Evolutionary conservation across 2,888 invertebrate genomes (phyloP), one percentile per base, ranked within the genome.

Genomic region (Poecilobothrus nobilitatus): DNA sequence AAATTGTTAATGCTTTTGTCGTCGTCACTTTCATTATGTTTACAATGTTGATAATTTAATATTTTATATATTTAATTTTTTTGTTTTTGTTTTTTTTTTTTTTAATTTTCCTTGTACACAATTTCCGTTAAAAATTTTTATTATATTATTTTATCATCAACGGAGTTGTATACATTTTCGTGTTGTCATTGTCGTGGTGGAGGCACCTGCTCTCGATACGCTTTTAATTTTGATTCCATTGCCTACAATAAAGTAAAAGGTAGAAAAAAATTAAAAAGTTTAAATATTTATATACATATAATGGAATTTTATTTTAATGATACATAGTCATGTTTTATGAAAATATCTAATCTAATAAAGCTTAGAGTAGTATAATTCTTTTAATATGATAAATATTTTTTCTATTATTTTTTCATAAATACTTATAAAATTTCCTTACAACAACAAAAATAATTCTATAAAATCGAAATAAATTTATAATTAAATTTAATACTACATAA

Each of bases 201-300:
- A 68, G 78, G 79, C 37, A 77, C 77, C 71, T 80, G 79, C 70
- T 81, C 80, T 65, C 81, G 80, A 73, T 82, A 81, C 68, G 79
- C 79, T 76, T 81, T 82, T 73, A 82, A 75, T 72, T 81, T 82
- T 66, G 81, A 80, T 74, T 82, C 81, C 78, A 82, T 81, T 66
- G 81, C 77, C 81, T 81, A 74, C 15, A 76, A 79, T 68, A 67
- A 65, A 69, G 63, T 53, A 61, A 63, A 44, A 34, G 27, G 63
- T 27, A n/a, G 41, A 41, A 27, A 22, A 62, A 53, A 66, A n/a
- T 44, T 34, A 67, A 8, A 44, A 61, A 22, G 64, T 27, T 27
- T 4, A 27, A 27, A 27, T 4, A 27, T 27, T 27, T 27, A 27
- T 27, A 4, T n/a, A n/a, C n/a, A n/a, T n/a, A n/a, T n/a, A n/a